phyloP scores from a whole-genome alignment of 2,113 vertebrate species.

The Aspidoscelis tigris region DNA sequence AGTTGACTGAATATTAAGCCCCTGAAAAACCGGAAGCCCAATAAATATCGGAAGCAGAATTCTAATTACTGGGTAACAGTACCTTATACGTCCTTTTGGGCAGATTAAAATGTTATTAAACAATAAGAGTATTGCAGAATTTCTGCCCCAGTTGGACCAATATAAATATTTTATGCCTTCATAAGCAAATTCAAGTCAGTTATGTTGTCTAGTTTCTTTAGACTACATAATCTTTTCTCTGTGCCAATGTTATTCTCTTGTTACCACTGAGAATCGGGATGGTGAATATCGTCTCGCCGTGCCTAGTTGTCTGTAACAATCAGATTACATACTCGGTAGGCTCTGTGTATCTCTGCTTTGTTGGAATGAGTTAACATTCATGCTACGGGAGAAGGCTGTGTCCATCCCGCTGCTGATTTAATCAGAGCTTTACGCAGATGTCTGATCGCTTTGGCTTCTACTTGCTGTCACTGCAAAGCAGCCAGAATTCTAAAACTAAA shows the following conservation, averaged over 20 bases:
- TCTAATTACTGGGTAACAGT: background rate
- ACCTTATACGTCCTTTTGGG: slow-evolving; percentile 16
- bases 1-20: slow-evolving; percentile 31
- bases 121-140: slow-evolving; percentile 26
- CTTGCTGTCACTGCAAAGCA: background rate
- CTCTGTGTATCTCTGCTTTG: slow-evolving; percentile 26
- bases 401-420: slow-evolving; percentile 20
- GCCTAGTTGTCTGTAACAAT: slow-evolving; percentile 47
- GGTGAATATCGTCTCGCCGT: slow-evolving; percentile 29
- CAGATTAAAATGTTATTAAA: slow-evolving; percentile 23
- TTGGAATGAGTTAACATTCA: slow-evolving; percentile 33
- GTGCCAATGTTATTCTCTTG: slow-evolving; percentile 9
- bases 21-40: background rate
- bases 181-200: slow-evolving; percentile 9
- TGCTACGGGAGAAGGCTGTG: slow-evolving; percentile 5
- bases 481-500: background rate
- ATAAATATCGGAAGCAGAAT: slow-evolving; percentile 20
- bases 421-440: slow-evolving; percentile 16
- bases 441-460: slow-evolving; percentile 15
- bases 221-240: slow-evolving; percentile 7
- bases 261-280: slow-evolving; percentile 18
- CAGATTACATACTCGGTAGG: slow-evolving; percentile 33
- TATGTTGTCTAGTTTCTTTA: background rate
- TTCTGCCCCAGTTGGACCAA: background rate
- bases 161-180: background rate